These are phyloP conservation scores for Bufo gargarizans DNA, from an alignment of 2,113 vertebrate genomes.

Conservation along the genomic window DNA sequence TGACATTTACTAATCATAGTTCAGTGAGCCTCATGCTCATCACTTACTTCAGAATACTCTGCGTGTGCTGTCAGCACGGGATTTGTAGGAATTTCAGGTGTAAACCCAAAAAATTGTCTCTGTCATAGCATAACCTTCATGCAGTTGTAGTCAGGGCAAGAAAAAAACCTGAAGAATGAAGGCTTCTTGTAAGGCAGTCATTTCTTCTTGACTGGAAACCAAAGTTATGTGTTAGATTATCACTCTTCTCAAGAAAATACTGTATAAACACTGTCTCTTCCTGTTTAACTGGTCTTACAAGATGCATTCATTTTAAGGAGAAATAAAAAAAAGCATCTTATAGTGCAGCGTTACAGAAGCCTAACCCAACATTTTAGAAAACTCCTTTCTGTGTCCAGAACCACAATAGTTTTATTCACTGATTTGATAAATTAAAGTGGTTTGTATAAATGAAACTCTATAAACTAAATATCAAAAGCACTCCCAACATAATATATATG, in stretches of 20 bases:
- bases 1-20: slow-evolving; percentile 7
- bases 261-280: slow-evolving; percentile 20
- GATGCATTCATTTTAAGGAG: neutral
- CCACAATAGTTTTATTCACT: neutral
- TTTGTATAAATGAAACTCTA: neutral
- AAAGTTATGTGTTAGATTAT: slow-evolving; percentile 14
- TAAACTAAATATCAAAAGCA: neutral
- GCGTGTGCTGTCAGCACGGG: neutral
- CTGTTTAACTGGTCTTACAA: slow-evolving; percentile 28
- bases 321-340: neutral
- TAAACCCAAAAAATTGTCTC: slow-evolving; percentile 57
- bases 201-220: neutral
- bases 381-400: neutral
- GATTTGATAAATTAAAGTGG: neutral
- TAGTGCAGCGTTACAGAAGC: neutral
- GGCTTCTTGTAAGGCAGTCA: neutral
- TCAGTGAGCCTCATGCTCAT: slow-evolving; percentile 58
- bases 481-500: neutral
- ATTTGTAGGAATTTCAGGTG: slow-evolving; percentile 62
- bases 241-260: neutral
- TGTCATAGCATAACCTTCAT: slow-evolving; percentile 41
- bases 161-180: slow-evolving; percentile 61
- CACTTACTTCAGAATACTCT: slow-evolving; percentile 59
- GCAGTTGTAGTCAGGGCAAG: slow-evolving; percentile 47
- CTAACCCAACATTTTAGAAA: neutral